Evolutionary conservation across 1,140 invertebrate species (phyloP), one percentile per base, ranked within the genome.

Genomic region (Leptinotarsa texana): DNA sequence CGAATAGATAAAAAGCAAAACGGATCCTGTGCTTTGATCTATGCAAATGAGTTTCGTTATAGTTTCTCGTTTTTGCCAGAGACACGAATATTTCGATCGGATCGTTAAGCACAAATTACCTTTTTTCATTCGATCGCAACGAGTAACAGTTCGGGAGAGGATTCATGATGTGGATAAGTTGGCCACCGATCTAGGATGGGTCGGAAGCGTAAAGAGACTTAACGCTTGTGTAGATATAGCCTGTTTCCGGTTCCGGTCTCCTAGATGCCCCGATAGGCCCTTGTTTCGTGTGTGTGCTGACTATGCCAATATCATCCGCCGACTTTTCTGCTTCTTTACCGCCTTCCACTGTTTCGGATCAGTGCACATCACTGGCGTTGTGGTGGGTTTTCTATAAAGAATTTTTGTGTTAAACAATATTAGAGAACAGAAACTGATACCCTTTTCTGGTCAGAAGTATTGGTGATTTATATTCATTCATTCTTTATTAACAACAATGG

Each of bases 181-280:
- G 78, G 76, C 78, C 78, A 65, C 71, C 71, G 71, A 79, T 66
- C 77, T 73, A 76, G 79, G 79, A 80, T 80, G 77, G 73, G 72
- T 78, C 77, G 78, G 74, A 71, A 70, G 63, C 75, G 72, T 57
- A 69, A 79, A 66, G 74, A 77, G 71, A 79, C 72, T 81, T 82
- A 82, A 81, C 81, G 80, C 81, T 82, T 82, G 80, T 82, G 80
- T 81, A 80, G 80, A 74, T 71, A 74, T 71, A 69, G 75, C 67
- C 77, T 72, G 82, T 81, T 83, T 83, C 82, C 82, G 82, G 80
- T 83, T 83, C 82, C 82, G 82, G 82, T 82, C 78, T 81, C 77
- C 78, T 82, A 80, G 82, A 82, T 82, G 80, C 74, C 74, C 78
- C 77, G 81, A 80, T 81, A 80, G 78, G 76, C 72, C 80, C 78